Evolutionary conservation across 2,797 vertebrate genomes (phyloP).

Genomic region (Macrochelys suwanniensis): DNA sequence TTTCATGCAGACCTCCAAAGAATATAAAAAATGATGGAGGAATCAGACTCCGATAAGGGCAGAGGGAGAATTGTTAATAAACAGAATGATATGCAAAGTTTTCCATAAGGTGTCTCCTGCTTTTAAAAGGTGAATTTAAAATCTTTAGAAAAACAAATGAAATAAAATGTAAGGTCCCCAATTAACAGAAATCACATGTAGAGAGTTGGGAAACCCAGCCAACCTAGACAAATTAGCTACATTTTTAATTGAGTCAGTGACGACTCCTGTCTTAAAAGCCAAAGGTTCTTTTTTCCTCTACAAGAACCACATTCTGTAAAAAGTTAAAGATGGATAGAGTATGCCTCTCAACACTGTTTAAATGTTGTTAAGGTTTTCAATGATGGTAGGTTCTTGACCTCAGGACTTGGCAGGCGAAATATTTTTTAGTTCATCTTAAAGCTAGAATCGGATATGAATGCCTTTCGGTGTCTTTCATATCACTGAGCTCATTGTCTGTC

Average conservation of each 20-base stretch:
- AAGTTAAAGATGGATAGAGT: neutral
- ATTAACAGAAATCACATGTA: neutral
- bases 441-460: neutral
- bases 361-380: neutral
- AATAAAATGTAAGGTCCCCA: neutral
- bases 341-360: neutral
- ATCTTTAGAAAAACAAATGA: neutral
- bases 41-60: neutral
- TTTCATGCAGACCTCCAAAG: neutral
- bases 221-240: constrained; percentile 5
- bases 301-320: neutral
- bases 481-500: neutral
- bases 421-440: neutral
- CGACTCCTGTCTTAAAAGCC: neutral
- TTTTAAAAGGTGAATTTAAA: neutral
- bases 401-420: neutral
- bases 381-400: neutral
- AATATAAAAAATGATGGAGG: neutral
- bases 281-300: neutral
- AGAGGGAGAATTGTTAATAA: neutral
- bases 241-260: neutral
- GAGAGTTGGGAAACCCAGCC: neutral
- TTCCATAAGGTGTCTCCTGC: neutral
- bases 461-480: neutral
- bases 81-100: neutral